phyloP scores from a whole-genome alignment of 2,797 vertebrate species.

The Micropoecilia bifurca region DNA sequence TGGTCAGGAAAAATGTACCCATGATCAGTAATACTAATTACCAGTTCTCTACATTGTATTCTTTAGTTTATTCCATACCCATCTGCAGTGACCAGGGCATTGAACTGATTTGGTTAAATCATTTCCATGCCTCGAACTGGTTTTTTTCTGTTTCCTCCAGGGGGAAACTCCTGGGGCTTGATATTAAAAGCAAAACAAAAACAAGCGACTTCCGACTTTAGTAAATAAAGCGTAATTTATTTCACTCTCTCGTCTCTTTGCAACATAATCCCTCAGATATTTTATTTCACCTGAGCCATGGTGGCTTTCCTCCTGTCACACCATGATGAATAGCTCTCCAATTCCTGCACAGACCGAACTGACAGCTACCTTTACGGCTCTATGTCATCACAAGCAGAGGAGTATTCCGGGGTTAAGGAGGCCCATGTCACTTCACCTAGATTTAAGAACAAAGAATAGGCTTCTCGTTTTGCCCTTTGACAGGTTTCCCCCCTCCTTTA shows the following conservation, averaged over 20 bases:
- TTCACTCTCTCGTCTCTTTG: neutral
- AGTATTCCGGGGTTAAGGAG: constrained; percentile 73
- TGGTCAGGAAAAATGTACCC: neutral
- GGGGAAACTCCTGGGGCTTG: neutral
- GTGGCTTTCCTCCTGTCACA: constrained; percentile 60
- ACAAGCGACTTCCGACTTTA: neutral
- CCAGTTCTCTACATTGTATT: neutral
- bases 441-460: constrained; percentile 19
- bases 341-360: constrained; percentile 63
- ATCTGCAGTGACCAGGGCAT: neutral
- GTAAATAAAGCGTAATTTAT: neutral
- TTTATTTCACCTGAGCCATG: constrained; percentile 43
- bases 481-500: neutral
- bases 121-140: neutral
- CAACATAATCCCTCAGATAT: neutral
- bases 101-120: neutral
- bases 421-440: constrained; percentile 55
- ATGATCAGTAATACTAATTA: neutral
- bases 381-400: constrained; percentile 68
- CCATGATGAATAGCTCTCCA: constrained; percentile 69
- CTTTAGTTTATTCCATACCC: neutral
- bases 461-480: constrained; percentile 7
- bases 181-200: neutral
- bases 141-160: neutral
- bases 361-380: constrained; percentile 72